phyloP scores from a whole-genome alignment of 1,140 invertebrate genomes.

The Paraescarpia echinospica region DNA sequence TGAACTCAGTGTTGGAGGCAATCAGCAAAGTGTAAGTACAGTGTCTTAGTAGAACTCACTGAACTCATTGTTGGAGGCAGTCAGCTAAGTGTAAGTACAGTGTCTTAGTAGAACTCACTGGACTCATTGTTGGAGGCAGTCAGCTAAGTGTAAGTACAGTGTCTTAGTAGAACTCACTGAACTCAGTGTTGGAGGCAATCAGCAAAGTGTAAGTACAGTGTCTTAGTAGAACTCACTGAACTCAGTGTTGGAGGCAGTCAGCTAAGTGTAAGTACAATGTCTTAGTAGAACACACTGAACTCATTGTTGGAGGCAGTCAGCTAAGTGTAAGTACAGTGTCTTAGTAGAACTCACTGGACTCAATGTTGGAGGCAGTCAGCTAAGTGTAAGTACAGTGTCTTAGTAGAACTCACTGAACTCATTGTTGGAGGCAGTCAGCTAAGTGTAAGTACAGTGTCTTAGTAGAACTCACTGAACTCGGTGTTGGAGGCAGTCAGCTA shows the following conservation, averaged over 20 bases:
- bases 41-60: neutral
- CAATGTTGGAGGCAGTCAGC: neutral
- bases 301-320: neutral
- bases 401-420: neutral
- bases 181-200: neutral
- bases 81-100: neutral
- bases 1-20: neutral
- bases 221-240: neutral
- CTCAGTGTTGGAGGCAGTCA: neutral
- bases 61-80: neutral
- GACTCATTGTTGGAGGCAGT: neutral
- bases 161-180: neutral
- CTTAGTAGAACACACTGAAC: neutral
- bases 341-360: neutral
- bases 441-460: neutral
- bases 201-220: neutral
- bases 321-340: neutral
- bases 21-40: neutral
- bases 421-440: neutral
- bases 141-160: neutral
- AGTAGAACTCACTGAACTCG: neutral
- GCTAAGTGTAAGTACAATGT: neutral
- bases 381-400: neutral
- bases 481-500: neutral
- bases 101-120: neutral